phyloP scores from a whole-genome alignment of 2,113 vertebrate genomes.

The Genyomyrus donnyi region DNA sequence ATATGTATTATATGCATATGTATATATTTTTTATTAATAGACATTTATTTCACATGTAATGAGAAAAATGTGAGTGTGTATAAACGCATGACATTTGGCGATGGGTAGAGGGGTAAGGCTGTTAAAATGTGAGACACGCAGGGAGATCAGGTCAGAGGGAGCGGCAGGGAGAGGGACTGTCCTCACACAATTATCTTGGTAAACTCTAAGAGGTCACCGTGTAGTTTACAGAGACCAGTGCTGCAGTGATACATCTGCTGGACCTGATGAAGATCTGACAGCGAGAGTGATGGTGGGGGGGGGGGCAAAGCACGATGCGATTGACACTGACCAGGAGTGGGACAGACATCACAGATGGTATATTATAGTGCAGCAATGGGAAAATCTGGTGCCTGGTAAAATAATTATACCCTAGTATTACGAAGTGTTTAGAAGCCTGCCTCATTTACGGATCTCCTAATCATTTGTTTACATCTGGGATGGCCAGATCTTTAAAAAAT shows the following conservation, averaged over 20 bases:
- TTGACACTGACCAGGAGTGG: background rate
- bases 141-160: background rate
- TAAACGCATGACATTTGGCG: background rate
- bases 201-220: background rate
- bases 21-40: background rate
- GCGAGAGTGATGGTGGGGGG: background rate
- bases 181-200: slow-evolving; percentile 8
- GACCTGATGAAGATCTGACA: slow-evolving; percentile 12
- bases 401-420: slow-evolving; percentile 11
- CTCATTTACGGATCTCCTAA: background rate
- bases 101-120: background rate
- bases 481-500: background rate
- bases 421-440: background rate
- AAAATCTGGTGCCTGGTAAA: slow-evolving; percentile 11
- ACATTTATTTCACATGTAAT: background rate
- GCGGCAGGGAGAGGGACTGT: background rate
- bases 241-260: background rate
- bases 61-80: background rate
- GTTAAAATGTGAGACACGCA: background rate
- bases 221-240: background rate
- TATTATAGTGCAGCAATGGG: background rate
- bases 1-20: background rate
- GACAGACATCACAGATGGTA: slow-evolving; percentile 13
- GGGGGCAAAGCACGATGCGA: slow-evolving; percentile 14
- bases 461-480: background rate